Conservation (phyloP, 2,888 invertebrate species). For the Plagiodera versicolora region DNA sequence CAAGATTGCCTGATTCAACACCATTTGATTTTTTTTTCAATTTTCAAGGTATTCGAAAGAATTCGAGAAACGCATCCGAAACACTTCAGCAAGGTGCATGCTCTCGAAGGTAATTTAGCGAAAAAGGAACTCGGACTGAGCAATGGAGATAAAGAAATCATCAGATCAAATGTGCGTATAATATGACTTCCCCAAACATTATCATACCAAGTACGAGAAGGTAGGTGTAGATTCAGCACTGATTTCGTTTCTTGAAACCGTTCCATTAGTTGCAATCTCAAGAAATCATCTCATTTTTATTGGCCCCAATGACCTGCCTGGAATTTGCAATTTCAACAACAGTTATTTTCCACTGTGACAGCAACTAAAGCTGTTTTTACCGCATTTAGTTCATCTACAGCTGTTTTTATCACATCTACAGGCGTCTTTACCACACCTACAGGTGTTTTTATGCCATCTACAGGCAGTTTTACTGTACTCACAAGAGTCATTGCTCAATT, state of each 20-base stretch:
- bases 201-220: neutral
- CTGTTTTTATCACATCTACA: too few relatives aligned
- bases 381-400: too few relatives aligned
- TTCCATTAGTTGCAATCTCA: neutral
- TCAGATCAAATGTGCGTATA: constrained; percentile 34
- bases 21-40: too few relatives aligned
- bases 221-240: neutral
- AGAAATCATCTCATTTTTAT: neutral
- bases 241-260: neutral
- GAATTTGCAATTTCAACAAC: too few relatives aligned
- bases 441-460: too few relatives aligned
- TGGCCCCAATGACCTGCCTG: neutral
- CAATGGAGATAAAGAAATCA: constrained; percentile 27
- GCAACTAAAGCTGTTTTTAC: too few relatives aligned
- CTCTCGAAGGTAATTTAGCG: constrained; percentile 40
- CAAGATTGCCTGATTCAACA: too few relatives aligned
- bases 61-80: constrained; percentile 15
- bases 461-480: too few relatives aligned
- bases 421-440: too few relatives aligned
- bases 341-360: too few relatives aligned
- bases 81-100: constrained; percentile 33
- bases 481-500: too few relatives aligned
- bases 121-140: constrained; percentile 34
- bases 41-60: constrained; percentile 25
- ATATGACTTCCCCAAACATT: neutral